Base-by-base conservation (phyloP, 1,140 invertebrate genomes). In the Contarinia nasturtii region DNA sequence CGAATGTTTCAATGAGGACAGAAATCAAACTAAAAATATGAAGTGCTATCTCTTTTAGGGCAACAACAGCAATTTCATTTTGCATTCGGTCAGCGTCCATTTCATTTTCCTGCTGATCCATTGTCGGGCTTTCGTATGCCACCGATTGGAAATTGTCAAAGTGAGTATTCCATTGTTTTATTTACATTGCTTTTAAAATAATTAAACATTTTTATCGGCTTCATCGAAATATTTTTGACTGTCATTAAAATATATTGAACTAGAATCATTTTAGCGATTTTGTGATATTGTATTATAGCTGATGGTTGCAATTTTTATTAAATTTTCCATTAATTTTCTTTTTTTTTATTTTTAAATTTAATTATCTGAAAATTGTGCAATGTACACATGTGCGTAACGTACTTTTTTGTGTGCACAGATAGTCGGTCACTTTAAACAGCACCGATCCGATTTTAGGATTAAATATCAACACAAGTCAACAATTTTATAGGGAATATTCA, bases 11-110 rank as follows among this genome's bases (percentile, higher is more conserved):
- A 14, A 18, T 15, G 19, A 63, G 60, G 53, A 59, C 61, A 60
- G 60, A 57, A 54, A 62, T 61, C 58, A 49, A 54, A 64, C 59
- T 58, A 58, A 76, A 73, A 75, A 66, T 27, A 27, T 38, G 67
- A n/a, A 83, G 80, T 86, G 77, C 72, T 85, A 65, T 82, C 80
- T 69, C 75, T 85, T 78, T 68, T 82, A 86, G 84, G 84, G 70
- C 83, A 87, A 67, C 85, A 89, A 67, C 85, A 89, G 67, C 84
- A 88, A 70, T 88, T 87, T 66, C 83, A 87, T 65, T 86, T 88
- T 64, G 84, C 85, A 49, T 86, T 89, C 59, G 84, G 85, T 7
- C 86, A 89, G 64, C 71, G 86, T 51, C 85, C 86, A 14, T 86
- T 89, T 67, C 75, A 76, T 47, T 82, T 88, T 55, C 80, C 85